Conservation (phyloP, 2,113 vertebrate genomes). For the Bagarius yarrelli region DNA sequence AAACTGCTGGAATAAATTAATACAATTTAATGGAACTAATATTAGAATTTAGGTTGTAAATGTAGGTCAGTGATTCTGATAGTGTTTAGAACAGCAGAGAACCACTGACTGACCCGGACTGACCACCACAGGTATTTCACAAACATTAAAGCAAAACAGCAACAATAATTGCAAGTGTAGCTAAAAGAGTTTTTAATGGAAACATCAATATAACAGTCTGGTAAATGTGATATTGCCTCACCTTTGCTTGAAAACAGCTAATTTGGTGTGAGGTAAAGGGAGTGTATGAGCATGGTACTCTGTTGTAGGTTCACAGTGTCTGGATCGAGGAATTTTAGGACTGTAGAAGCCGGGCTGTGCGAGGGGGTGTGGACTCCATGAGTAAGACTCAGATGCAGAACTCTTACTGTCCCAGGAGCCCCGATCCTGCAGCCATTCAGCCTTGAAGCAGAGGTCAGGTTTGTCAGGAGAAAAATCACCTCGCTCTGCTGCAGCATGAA, state of each 20-base stretch:
- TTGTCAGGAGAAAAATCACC: slow-evolving; percentile 41
- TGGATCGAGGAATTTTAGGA: slow-evolving; percentile 41
- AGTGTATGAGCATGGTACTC: slow-evolving; percentile 20
- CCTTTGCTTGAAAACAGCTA: slow-evolving; percentile 22
- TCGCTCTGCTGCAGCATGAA: slow-evolving; percentile 22
- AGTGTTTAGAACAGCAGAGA: too few relatives aligned
- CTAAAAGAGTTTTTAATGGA: neutral
- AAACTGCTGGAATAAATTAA: too few relatives aligned
- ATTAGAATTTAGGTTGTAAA: too few relatives aligned
- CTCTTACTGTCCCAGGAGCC: slow-evolving; percentile 13
- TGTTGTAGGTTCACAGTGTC: slow-evolving; percentile 20
- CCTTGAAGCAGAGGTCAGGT: slow-evolving; percentile 31
- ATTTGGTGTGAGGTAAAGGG: slow-evolving; percentile 25
- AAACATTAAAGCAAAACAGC: neutral
- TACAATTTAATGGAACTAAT: too few relatives aligned
- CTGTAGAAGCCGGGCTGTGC: slow-evolving; percentile 48
- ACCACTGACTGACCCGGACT: too few relatives aligned
- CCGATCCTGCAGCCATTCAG: slow-evolving; percentile 27
- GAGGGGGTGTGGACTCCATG: slow-evolving; percentile 21
- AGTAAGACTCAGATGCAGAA: neutral
- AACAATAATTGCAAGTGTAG: neutral
- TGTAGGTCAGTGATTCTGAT: too few relatives aligned
- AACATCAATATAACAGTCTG: neutral
- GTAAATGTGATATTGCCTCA: neutral
- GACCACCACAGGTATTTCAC: too few relatives aligned